These are phyloP conservation scores for Neomicropteryx cornuta DNA, from an alignment of 1,140 invertebrate species.

Conservation along the genomic window DNA sequence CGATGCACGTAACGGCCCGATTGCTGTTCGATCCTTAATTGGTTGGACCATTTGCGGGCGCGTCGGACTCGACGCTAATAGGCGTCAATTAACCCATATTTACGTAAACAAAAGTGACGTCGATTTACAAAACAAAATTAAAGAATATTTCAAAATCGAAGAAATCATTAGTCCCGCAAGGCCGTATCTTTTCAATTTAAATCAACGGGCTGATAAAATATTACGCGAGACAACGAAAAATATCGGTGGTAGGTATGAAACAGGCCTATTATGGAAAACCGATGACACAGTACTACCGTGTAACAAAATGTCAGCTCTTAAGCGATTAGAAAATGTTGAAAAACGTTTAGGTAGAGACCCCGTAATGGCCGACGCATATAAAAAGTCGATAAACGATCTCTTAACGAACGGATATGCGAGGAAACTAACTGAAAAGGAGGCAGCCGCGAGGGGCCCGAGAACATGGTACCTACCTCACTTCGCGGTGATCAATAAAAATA, in stretches of 20 bases:
- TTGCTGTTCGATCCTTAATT: no score
- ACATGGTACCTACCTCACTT: slow-evolving; percentile 22
- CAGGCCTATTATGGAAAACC: slow-evolving; percentile 18
- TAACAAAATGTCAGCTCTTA: slow-evolving; percentile 5
- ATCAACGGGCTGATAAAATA: no score
- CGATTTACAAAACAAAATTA: no score
- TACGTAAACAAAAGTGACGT: no score
- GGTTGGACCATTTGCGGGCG: no score
- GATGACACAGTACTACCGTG: slow-evolving; percentile 8
- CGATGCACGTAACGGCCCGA: no score
- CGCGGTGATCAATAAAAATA: slow-evolving; percentile 14
- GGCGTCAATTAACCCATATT: no score
- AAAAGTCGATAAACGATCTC: background rate
- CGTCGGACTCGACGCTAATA: no score
- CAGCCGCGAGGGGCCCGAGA: background rate
- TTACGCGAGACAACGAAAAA: no score
- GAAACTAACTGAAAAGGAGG: background rate
- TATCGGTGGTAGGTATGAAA: slow-evolving; percentile 14
- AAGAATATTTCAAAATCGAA: no score
- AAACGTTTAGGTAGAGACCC: slow-evolving; percentile 1
- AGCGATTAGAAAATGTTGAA: slow-evolving; percentile 4
- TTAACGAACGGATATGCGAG: slow-evolving; percentile 6
- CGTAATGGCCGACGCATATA: slow-evolving; percentile 1
- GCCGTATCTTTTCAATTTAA: no score
- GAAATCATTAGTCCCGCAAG: no score